Evolutionary conservation across 2,888 invertebrate species (phyloP).

Genomic region (Agonum fuliginosum): DNA sequence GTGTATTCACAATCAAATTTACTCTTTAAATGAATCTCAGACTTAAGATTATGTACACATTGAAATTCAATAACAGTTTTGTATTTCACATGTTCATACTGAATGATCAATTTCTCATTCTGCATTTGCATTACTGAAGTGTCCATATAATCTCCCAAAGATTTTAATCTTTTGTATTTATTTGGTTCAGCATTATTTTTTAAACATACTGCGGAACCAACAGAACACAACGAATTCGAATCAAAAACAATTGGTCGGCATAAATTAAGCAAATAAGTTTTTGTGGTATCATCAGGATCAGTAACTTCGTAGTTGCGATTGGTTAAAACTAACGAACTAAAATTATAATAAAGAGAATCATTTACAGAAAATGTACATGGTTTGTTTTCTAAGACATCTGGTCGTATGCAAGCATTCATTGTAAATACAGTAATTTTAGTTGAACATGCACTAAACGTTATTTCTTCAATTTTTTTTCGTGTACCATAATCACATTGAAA

Average conservation of each 20-base stretch:
- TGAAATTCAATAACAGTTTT: conserved; percentile 25
- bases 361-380: conserved; percentile 3
- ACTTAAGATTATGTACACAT: conserved; percentile 20
- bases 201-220: conserved; percentile 6
- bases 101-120: conserved; percentile 8
- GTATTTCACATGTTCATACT: background rate
- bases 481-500: conserved; percentile 45
- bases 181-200: conserved; percentile 46
- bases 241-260: conserved; percentile 42
- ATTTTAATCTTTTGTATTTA: conserved; percentile 33
- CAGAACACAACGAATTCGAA: conserved; percentile 11
- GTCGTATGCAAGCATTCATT: conserved; percentile 23
- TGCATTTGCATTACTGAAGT: background rate
- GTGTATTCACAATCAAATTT: conserved; percentile 30
- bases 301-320: conserved; percentile 25
- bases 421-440: conserved; percentile 15
- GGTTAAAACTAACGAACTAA: background rate
- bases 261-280: conserved; percentile 30
- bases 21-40: background rate
- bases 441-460: conserved; percentile 6
- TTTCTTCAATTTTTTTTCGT: conserved; percentile 24
- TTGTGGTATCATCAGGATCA: conserved; percentile 25
- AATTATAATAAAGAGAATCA: conserved; percentile 11
- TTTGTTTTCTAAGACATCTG: background rate
- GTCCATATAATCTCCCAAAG: background rate